Evolutionary conservation across 1,140 invertebrate species (phyloP).

Genomic region (Agrypnia vestita): DNA sequence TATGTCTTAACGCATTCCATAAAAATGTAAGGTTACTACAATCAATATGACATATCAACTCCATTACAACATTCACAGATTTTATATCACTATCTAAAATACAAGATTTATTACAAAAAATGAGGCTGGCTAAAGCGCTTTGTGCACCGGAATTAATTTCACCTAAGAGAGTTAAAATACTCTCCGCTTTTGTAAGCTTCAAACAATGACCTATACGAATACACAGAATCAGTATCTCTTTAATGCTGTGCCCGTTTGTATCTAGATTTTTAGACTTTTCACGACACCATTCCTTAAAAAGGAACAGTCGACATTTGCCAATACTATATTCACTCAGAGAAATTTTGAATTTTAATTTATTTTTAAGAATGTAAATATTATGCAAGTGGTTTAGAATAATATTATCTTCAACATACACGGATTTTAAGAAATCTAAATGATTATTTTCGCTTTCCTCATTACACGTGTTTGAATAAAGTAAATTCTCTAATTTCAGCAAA

Average conservation of each 20-base stretch:
- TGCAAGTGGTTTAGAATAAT: slow-evolving; percentile 42
- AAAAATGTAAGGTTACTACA: slow-evolving; percentile 16
- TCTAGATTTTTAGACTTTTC: slow-evolving; percentile 30
- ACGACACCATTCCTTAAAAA: slow-evolving; percentile 54
- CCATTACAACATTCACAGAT: slow-evolving; percentile 50
- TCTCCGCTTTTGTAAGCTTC: slow-evolving; percentile 47
- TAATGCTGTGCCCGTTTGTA: neutral
- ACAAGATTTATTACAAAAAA: slow-evolving; percentile 44
- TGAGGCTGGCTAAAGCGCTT: slow-evolving; percentile 30
- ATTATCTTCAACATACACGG: slow-evolving; percentile 28
- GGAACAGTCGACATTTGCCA: slow-evolving; percentile 46
- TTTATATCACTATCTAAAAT: slow-evolving; percentile 48
- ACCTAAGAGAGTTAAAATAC: slow-evolving; percentile 42
- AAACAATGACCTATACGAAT: slow-evolving; percentile 49
- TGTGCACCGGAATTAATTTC: slow-evolving; percentile 15
- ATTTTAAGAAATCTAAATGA: slow-evolving; percentile 58
- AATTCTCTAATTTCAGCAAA: slow-evolving; percentile 51
- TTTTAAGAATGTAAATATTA: slow-evolving; percentile 55
- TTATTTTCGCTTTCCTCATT: slow-evolving; percentile 42
- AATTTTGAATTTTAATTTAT: slow-evolving; percentile 51
- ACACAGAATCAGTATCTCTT: slow-evolving; percentile 19
- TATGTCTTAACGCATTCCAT: slow-evolving; percentile 36
- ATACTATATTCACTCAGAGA: slow-evolving; percentile 52
- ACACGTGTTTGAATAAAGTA: slow-evolving; percentile 21
- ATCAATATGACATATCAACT: slow-evolving; percentile 46